Evolutionary conservation across 2,888 invertebrate genomes (phyloP).

Genomic region (Trimorus sp.): DNA sequence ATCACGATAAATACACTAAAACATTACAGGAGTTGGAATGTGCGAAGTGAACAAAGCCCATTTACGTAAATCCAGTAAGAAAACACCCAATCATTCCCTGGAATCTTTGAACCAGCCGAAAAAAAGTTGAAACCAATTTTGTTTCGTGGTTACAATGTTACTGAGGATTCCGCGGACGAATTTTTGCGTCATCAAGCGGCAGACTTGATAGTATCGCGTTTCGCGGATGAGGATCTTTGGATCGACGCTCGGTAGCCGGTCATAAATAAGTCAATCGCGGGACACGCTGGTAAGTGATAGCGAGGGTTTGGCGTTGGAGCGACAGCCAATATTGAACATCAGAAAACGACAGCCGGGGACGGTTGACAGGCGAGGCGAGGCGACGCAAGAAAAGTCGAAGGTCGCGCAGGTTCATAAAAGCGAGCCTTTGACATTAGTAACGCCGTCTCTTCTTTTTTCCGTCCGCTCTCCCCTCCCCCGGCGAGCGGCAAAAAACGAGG

Average conservation of each 20-base stretch:
- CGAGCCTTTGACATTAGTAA: constrained; percentile 63
- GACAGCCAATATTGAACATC: constrained; percentile 67
- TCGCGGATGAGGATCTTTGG: constrained; percentile 1
- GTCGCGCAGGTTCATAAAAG: constrained; percentile 65
- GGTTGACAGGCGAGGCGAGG: constrained; percentile 53
- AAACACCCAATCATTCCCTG: too few species aligned
- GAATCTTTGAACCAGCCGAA: too few species aligned
- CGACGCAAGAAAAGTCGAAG: constrained; percentile 64
- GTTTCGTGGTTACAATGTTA: too few species aligned
- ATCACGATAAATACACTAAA: too few species aligned
- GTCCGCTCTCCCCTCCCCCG: not conserved
- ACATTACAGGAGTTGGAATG: too few species aligned
- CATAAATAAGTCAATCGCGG: constrained; percentile 73
- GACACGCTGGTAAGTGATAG: constrained; percentile 50
- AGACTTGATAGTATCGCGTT: constrained; percentile 7
- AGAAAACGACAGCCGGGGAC: constrained; percentile 49
- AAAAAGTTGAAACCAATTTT: too few species aligned
- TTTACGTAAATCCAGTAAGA: too few species aligned
- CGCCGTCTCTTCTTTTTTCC: constrained; percentile 28
- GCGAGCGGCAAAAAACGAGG: constrained; percentile 27
- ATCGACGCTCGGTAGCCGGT: constrained; percentile 51
- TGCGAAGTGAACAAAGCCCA: too few species aligned
- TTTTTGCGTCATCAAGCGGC: constrained; percentile 19
- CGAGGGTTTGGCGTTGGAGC: constrained; percentile 57
- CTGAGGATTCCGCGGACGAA: not conserved